Base-by-base conservation (phyloP, 2,797 vertebrate species). In the Acrossocheilus fasciatus region DNA sequence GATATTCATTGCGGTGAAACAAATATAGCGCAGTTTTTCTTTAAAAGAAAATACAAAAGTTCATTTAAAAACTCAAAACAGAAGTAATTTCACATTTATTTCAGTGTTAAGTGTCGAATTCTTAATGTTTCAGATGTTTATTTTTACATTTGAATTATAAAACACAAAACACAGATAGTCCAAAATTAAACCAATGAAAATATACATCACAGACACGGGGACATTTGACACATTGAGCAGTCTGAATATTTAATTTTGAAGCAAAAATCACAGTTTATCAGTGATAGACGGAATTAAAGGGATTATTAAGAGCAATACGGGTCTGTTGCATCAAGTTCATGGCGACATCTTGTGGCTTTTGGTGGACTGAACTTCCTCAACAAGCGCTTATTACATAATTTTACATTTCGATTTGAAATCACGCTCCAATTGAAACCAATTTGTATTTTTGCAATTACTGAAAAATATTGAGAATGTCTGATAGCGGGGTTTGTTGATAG, bases 331-430 rank as follows among this genome's bases (percentile, higher is more conserved):
- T 47, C 66, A 80, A 88, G 54, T 69, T 88, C 87, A 86, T 87
- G 73, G 89, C 89, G 87, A 89, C 89, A 86, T 84, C 89, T 87
- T 89, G 87, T 89, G 89, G 89, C 72, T 81, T 81, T 87, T 34
- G 12, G n/a, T 30, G 81, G 66, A 87, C 83, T 89, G 34, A 52
- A 76, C 30, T 47, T 52, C 23, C 34, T 26, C 2, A 50, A 64
- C 11, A 41, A 47, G 7, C 7, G 39, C 70, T 82, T 23, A 9
- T 20, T 36, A 26, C 1, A 6, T 20, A 68, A 57, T 30, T 41
- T 18, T 9, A 10, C 6, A 54, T 39, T 83, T 75, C 6, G n/a
- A 62, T 50, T 59, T 9, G 2, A 36, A n/a, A 50, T 7, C 0
- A 45, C 41, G 12, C 4, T 12, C 4, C 12, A 30, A 30, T 5